These are phyloP conservation scores for Phortica variegata DNA, from an alignment of 1,140 invertebrate genomes.

Conservation along the genomic window DNA sequence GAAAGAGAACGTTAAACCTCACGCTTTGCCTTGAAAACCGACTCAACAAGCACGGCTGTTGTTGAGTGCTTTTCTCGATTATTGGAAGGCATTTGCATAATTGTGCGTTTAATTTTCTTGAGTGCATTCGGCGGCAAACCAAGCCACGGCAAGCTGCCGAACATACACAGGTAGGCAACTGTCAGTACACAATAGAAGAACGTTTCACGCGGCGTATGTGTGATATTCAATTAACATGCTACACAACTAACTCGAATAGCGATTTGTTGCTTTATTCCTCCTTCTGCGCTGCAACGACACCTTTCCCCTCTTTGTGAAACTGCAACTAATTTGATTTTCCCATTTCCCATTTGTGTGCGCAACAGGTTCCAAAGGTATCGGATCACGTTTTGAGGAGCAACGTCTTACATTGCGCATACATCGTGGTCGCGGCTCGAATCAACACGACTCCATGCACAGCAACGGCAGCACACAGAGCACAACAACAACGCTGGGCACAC, in stretches of 20 bases:
- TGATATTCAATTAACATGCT: slow-evolving; percentile 26
- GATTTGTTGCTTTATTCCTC: no score
- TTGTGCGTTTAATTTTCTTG: slow-evolving; percentile 51
- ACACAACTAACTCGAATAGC: no score
- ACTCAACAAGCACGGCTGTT: no score
- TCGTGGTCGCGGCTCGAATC: slow-evolving; percentile 63
- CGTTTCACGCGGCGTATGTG: slow-evolving; percentile 28
- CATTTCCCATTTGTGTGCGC: background rate
- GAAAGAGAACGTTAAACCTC: no score
- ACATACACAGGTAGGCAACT: no score
- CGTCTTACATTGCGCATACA: slow-evolving; percentile 89
- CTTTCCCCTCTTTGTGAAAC: no score
- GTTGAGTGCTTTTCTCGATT: slow-evolving; percentile 45
- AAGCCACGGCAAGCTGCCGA: slow-evolving; percentile 5
- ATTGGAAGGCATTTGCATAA: slow-evolving; percentile 49
- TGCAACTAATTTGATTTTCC: slow-evolving; percentile 1
- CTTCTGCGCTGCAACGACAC: no score
- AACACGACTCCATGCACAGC: slow-evolving; percentile 51
- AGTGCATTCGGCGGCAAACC: slow-evolving; percentile 31
- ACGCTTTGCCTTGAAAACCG: no score
- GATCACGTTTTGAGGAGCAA: slow-evolving; percentile 77
- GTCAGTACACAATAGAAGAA: no score
- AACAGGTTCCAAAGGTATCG: slow-evolving; percentile 58
- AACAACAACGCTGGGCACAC: slow-evolving; percentile 49
- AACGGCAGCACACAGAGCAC: slow-evolving; percentile 54